A percentile compares a stretch with the other conserved stretches of the same genome.
Evolutionary conservation across 2,888 invertebrate species (phyloP).

Genomic region (Tenthredo distinguenda): DNA sequence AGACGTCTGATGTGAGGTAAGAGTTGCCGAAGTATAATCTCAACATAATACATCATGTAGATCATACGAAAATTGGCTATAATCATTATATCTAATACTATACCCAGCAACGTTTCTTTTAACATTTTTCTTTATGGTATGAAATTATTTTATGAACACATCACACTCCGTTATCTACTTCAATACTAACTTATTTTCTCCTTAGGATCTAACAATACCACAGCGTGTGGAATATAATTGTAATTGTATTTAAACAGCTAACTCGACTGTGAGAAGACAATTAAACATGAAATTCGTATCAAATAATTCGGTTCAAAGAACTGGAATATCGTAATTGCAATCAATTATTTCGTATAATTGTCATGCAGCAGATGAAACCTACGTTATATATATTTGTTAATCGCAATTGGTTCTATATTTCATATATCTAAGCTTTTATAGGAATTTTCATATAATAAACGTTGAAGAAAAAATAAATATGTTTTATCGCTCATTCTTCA

Average conservation of each 20-base stretch:
- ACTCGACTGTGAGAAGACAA: background rate
- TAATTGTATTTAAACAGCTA: background rate
- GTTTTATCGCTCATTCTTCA: background rate
- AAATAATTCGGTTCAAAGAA: slow-evolving; percentile 10
- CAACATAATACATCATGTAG: background rate
- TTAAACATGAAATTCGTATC: background rate
- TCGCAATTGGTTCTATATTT: background rate
- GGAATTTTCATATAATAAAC: background rate
- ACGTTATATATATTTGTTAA: background rate
- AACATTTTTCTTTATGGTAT: background rate
- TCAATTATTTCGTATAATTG: background rate
- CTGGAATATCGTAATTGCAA: background rate
- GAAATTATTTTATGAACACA: background rate
- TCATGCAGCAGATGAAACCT: background rate
- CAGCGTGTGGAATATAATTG: background rate
- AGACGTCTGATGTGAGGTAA: background rate
- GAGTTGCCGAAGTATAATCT: background rate
- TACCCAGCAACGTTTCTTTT: background rate
- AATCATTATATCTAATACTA: background rate
- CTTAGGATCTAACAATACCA: background rate
- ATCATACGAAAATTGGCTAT: background rate
- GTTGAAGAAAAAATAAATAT: background rate
- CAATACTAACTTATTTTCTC: background rate
- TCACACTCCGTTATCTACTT: background rate
- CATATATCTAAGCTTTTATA: background rate